These are phyloP conservation scores for Argyrosomus regius DNA, from an alignment of 2,797 vertebrate species.

Conservation along the genomic window DNA sequence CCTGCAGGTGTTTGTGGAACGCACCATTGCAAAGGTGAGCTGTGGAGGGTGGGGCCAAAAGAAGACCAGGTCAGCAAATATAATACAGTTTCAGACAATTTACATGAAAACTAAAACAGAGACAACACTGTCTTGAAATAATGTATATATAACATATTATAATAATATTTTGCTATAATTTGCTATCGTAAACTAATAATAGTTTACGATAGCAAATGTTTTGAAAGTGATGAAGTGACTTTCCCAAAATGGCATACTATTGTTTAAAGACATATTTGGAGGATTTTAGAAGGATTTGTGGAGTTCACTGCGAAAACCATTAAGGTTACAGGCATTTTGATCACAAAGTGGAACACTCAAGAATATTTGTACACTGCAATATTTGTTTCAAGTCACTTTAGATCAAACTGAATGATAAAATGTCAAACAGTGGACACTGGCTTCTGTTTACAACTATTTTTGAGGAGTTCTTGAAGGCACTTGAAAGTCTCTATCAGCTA, in stretches of 20 bases:
- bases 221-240: neutral
- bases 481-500: neutral
- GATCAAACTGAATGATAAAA: no score
- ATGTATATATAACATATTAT: neutral
- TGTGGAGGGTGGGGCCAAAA: constrained; percentile 75
- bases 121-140: neutral
- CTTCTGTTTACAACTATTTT: neutral
- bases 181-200: no score
- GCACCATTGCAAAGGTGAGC: constrained; percentile 94
- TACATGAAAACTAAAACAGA: neutral
- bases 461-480: neutral
- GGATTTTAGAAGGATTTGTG: no score
- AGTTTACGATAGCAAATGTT: neutral
- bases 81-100: neutral
- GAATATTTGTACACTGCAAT: no score
- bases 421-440: neutral
- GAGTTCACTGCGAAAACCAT: no score
- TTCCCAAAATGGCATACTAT: no score
- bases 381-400: no score
- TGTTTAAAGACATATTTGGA: no score
- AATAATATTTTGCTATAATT: no score
- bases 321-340: no score
- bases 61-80: neutral
- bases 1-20: constrained; percentile 98
- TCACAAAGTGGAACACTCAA: no score